Evolutionary conservation across 1,140 invertebrate genomes (phyloP).

Genomic region (Cecropterus lyciades): DNA sequence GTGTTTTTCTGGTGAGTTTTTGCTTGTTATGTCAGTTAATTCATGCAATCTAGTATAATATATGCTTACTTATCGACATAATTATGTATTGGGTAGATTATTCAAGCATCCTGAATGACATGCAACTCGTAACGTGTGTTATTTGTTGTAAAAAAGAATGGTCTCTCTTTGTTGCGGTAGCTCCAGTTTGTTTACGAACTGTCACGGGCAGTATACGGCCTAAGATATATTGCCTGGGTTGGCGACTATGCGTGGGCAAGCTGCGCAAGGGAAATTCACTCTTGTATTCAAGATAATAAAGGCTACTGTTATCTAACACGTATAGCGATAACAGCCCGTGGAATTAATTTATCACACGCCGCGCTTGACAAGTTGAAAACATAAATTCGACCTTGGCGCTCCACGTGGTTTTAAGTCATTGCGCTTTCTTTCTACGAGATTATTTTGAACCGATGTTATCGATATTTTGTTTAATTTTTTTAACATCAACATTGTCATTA

Average conservation of each 20-base stretch:
- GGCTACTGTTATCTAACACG: slow-evolving; percentile 41
- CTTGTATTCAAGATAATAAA: slow-evolving; percentile 42
- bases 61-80: slow-evolving; percentile 23
- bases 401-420: slow-evolving; percentile 77
- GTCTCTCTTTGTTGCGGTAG: slow-evolving; percentile 78
- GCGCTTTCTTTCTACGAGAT: slow-evolving; percentile 55
- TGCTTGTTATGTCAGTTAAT: neutral
- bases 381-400: slow-evolving; percentile 84
- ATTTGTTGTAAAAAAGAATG: slow-evolving; percentile 51
- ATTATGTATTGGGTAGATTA: slow-evolving; percentile 17
- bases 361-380: slow-evolving; percentile 84
- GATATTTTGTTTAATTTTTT: slow-evolving; percentile 39
- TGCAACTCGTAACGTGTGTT: slow-evolving; percentile 1
- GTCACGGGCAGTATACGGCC: slow-evolving; percentile 82
- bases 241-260: slow-evolving; percentile 80
- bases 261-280: slow-evolving; percentile 49
- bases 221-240: slow-evolving; percentile 84
- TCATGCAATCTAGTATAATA: slow-evolving; percentile 12
- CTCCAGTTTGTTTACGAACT: slow-evolving; percentile 84
- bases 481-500: neutral
- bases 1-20: slow-evolving; percentile 75
- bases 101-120: neutral
- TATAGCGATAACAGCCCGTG: slow-evolving; percentile 75
- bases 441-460: slow-evolving; percentile 29
- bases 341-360: slow-evolving; percentile 84